A percentile compares a stretch with the other conserved stretches of the same genome.
Conservation (phyloP, 2,888 invertebrate genomes). For the Argyra leucocephala region DNA sequence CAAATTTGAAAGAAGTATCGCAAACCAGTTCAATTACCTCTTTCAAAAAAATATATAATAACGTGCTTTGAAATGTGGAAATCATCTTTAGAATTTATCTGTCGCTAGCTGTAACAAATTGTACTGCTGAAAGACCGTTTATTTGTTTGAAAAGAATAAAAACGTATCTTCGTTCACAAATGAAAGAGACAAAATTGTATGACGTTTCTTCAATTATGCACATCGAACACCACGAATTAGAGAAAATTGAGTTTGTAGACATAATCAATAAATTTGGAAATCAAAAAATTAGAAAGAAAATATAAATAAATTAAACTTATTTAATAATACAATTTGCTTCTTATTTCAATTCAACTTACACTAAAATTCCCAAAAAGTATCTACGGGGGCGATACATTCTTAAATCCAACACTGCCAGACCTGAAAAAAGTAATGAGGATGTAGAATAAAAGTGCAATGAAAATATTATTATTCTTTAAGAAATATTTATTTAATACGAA, state of each 20-base stretch:
- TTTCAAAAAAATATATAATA: neutral
- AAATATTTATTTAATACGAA: too few relatives aligned
- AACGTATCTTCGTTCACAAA: constrained; percentile 7
- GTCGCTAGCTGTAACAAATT: constrained; percentile 15
- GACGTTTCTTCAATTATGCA: neutral
- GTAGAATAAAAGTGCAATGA: too few relatives aligned
- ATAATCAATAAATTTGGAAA: too few relatives aligned
- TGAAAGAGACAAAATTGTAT: neutral
- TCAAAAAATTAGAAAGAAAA: too few relatives aligned
- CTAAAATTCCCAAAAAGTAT: neutral
- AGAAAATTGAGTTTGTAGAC: neutral
- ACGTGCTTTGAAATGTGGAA: constrained; percentile 7
- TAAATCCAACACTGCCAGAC: neutral
- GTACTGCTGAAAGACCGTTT: neutral
- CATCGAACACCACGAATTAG: neutral
- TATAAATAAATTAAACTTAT: neutral
- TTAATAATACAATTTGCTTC: constrained; percentile 7
- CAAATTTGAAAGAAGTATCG: neutral
- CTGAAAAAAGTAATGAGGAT: too few relatives aligned
- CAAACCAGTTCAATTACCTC: neutral
- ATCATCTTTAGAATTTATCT: constrained; percentile 9
- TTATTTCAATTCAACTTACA: neutral
- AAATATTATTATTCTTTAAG: too few relatives aligned
- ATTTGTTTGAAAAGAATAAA: neutral
- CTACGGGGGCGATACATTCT: too few relatives aligned